Percentiles rank a stretch among this genome's conserved stretches.
These are phyloP conservation scores for Pseudomyrmex cubaensis DNA, from an alignment of 1,140 invertebrate species.

Conservation along the genomic window DNA sequence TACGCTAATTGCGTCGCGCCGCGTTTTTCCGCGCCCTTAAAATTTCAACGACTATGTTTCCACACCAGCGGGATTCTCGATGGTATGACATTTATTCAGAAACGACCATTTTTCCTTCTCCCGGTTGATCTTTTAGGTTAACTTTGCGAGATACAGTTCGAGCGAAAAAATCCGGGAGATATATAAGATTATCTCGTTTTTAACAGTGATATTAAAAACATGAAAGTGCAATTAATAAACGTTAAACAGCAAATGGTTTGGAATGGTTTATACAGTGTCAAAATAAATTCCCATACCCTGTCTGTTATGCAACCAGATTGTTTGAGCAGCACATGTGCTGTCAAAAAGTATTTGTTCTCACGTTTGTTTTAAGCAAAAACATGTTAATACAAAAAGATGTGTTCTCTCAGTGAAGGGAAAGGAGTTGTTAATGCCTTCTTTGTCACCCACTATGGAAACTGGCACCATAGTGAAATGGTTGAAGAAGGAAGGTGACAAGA, in stretches of 20 bases:
- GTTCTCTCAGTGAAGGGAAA: conserved; percentile 79
- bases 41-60: conserved; percentile 80
- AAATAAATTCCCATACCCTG: background rate
- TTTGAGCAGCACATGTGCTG: conserved; percentile 16
- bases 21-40: conserved; percentile 71
- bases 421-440: conserved; percentile 90
- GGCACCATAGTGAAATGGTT: conserved; percentile 99
- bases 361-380: background rate
- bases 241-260: background rate
- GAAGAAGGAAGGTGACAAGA: conserved; percentile 96
- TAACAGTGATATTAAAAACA: background rate
- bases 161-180: background rate
- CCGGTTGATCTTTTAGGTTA: background rate
- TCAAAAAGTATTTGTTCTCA: background rate
- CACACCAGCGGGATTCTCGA: conserved; percentile 81
- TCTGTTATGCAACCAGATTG: conserved; percentile 74
- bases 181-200: background rate
- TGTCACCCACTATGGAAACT: conserved; percentile 99
- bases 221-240: background rate
- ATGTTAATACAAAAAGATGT: conserved; percentile 26
- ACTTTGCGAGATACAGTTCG: background rate
- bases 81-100: conserved; percentile 74
- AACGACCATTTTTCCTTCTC: conserved; percentile 54
- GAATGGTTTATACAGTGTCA: background rate
- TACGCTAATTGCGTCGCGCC: conserved; percentile 70